phyloP scores from a whole-genome alignment of 1,140 invertebrate genomes.

The Drosophila sturtevanti region DNA sequence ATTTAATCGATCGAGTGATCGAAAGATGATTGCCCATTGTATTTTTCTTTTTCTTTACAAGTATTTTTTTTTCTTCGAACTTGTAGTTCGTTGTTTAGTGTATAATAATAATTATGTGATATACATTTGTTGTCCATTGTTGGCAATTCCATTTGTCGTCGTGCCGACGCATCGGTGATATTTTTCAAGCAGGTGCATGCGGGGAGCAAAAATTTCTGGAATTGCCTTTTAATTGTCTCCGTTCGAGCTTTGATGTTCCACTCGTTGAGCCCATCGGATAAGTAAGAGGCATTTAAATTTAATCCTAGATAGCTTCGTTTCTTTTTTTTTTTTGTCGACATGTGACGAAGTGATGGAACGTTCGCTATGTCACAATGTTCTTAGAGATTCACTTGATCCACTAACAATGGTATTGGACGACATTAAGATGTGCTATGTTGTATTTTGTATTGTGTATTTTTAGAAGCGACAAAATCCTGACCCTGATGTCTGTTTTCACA shows the following conservation, averaged over 20 bases:
- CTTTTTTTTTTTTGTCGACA: background rate
- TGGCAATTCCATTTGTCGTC: background rate
- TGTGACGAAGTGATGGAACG: slow-evolving; percentile 2
- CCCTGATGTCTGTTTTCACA: slow-evolving; percentile 15
- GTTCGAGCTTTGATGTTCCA: slow-evolving; percentile 3
- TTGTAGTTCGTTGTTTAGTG: background rate
- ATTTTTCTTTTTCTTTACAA: too few relatives aligned
- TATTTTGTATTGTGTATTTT: background rate
- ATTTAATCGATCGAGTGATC: too few relatives aligned
- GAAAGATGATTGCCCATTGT: too few relatives aligned
- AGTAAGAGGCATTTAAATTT: background rate
- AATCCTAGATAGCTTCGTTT: slow-evolving; percentile 4
- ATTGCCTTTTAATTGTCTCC: slow-evolving; percentile 10
- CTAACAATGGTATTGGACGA: background rate
- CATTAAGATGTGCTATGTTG: background rate
- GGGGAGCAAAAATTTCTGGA: background rate
- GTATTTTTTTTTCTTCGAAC: too few relatives aligned
- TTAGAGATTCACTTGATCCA: background rate
- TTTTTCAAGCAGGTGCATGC: slow-evolving; percentile 5
- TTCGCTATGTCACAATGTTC: background rate
- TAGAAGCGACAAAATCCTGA: slow-evolving; percentile 2
- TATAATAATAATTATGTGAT: background rate
- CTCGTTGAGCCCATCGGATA: background rate
- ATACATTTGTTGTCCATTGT: background rate
- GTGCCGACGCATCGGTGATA: background rate